These are phyloP conservation scores for Phrynosoma blainvillii DNA, from an alignment of 2,113 vertebrate genomes.

Conservation along the genomic window DNA sequence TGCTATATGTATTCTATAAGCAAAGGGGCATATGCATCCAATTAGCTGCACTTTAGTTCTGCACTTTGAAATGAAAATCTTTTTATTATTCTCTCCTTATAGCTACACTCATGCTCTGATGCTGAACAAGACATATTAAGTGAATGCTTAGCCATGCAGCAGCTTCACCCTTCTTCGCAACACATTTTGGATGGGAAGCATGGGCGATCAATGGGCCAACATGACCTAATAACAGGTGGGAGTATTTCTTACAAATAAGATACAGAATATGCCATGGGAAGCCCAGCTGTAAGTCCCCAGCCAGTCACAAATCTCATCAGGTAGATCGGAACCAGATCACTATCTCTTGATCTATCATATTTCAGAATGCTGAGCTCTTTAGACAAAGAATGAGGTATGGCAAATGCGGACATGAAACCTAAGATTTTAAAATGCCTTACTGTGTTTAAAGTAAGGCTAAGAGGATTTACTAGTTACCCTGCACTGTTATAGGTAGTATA, in stretches of 20 bases:
- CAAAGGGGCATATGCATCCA: constrained; percentile 31
- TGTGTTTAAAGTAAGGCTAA: background rate
- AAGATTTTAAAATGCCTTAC: background rate
- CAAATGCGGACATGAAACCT: background rate
- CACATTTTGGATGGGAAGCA: constrained; percentile 87
- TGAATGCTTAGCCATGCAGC: constrained; percentile 89
- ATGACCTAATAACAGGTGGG: constrained; percentile 90
- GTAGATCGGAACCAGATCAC: background rate
- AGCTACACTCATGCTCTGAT: constrained; percentile 88
- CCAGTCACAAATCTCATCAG: background rate
- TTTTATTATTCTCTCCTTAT: constrained; percentile 63
- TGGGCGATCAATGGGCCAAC: constrained; percentile 78
- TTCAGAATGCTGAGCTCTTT: background rate
- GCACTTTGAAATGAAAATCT: constrained; percentile 54
- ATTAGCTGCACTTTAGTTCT: constrained; percentile 45
- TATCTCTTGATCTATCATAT: background rate
- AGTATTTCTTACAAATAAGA: constrained; percentile 8
- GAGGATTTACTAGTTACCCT: background rate
- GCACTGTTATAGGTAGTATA: background rate
- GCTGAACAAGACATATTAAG: constrained; percentile 86
- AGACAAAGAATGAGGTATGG: background rate
- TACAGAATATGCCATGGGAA: background rate
- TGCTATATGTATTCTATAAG: constrained; percentile 18
- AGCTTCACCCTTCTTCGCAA: constrained; percentile 84
- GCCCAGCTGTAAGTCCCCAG: background rate